phyloP scores from a whole-genome alignment of 2,888 invertebrate genomes.

The Ypsolopha sequella region DNA sequence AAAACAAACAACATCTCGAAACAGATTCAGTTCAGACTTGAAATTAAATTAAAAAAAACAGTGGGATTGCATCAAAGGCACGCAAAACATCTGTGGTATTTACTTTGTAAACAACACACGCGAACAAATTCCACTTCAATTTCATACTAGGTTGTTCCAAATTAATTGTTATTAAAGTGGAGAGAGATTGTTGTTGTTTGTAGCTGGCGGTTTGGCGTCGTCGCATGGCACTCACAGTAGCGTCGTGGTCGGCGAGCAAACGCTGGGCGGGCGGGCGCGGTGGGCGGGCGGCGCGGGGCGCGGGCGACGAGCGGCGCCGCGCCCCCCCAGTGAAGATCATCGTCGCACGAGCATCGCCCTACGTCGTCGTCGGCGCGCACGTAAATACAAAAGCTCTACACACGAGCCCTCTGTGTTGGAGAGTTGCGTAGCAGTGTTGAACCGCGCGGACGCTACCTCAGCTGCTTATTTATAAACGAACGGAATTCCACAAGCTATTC shows the following conservation, averaged over 20 bases:
- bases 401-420: conserved; percentile 4
- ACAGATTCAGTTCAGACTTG: no score
- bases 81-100: no score
- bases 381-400: conserved; percentile 4
- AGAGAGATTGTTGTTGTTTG: no score
- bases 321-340: conserved; percentile 70
- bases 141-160: no score
- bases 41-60: no score
- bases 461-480: conserved; percentile 57
- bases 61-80: no score
- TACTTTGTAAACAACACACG: no score
- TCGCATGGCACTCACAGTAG: not conserved
- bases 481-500: conserved; percentile 57
- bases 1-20: no score
- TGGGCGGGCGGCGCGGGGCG: conserved; percentile 37
- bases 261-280: conserved; percentile 27
- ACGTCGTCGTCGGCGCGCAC: conserved; percentile 9
- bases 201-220: not conserved
- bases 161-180: no score
- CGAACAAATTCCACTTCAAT: no score
- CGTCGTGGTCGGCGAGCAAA: conserved; percentile 35
- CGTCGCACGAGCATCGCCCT: conserved; percentile 16
- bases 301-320: conserved; percentile 60
- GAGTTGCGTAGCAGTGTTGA: conserved; percentile 7
- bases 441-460: conserved; percentile 19